A percentile compares a stretch with the other conserved stretches of the same genome.
These are phyloP conservation scores for Halictus quadricinctus DNA, from an alignment of 2,888 invertebrate species.

Conservation along the genomic window DNA sequence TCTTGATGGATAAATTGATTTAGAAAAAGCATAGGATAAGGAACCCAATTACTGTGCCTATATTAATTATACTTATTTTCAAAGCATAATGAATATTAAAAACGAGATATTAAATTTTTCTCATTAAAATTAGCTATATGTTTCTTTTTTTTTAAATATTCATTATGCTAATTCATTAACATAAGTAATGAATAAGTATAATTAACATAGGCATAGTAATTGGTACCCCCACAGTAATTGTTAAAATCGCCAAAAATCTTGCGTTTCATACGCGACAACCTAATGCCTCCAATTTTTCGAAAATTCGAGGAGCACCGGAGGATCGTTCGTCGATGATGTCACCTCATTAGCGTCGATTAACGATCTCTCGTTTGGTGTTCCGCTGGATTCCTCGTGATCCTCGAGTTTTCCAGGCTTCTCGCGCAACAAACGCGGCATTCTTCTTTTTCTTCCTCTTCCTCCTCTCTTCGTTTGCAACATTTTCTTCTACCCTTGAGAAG, in stretches of 20 bases:
- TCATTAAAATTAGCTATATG: too few relatives aligned
- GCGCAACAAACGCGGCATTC: not conserved
- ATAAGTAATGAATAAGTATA: too few relatives aligned
- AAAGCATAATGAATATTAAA: too few relatives aligned
- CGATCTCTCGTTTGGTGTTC: conserved; percentile 12
- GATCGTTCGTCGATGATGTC: conserved; percentile 28
- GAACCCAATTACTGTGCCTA: too few relatives aligned
- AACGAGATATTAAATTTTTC: too few relatives aligned
- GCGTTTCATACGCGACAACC: not conserved
- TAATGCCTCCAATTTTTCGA: not conserved
- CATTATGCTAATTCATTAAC: too few relatives aligned
- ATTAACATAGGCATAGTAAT: too few relatives aligned
- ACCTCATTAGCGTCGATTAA: conserved; percentile 48
- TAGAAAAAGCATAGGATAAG: not conserved
- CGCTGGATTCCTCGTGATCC: not conserved
- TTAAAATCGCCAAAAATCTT: not conserved
- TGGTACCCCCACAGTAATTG: too few relatives aligned
- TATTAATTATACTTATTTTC: too few relatives aligned
- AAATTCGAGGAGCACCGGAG: not conserved
- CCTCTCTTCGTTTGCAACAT: not conserved
- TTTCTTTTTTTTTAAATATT: too few relatives aligned
- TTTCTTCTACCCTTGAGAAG: not conserved
- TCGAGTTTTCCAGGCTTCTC: not conserved
- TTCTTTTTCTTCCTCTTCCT: too few relatives aligned
- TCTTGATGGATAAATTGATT: not conserved